phyloP scores from a whole-genome alignment of 35 echinoderm and acorn worm genomes.

The Lytechinus variegatus region DNA sequence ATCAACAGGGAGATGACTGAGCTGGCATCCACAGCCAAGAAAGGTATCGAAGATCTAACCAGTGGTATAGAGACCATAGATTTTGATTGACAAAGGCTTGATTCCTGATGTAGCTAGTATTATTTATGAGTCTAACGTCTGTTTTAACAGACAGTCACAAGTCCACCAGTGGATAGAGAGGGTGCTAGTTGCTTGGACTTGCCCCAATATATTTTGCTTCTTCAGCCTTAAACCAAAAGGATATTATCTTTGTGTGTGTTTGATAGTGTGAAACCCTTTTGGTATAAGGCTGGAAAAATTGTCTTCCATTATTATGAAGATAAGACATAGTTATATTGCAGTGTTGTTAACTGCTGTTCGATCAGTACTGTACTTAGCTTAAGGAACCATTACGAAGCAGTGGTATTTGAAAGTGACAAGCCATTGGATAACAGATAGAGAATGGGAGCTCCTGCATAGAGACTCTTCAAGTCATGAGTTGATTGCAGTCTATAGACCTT shows the following conservation, averaged over 20 bases:
- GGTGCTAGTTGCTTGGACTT: too few species aligned
- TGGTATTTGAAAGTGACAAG: too few species aligned
- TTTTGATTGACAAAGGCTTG: slow-evolving; percentile 61
- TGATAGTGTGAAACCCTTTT: too few species aligned
- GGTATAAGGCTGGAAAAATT: background rate
- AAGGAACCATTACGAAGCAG: too few species aligned
- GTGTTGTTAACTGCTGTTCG: background rate
- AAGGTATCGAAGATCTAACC: slow-evolving; percentile 84
- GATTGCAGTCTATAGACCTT: too few species aligned
- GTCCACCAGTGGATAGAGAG: background rate
- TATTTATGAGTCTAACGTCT: background rate
- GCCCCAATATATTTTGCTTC: background rate
- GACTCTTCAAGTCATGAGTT: too few species aligned
- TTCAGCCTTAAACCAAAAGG: too few species aligned
- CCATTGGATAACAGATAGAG: too few species aligned
- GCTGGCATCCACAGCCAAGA: slow-evolving; percentile 79
- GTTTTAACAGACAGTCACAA: background rate
- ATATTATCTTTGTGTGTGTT: too few species aligned
- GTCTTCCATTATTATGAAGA: background rate
- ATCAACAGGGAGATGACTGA: slow-evolving; percentile 90
- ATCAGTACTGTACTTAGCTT: background rate
- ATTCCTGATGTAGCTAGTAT: background rate
- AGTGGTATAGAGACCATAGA: slow-evolving; percentile 65
- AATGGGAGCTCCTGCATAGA: too few species aligned
- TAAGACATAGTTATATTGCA: background rate